phyloP scores from a whole-genome alignment of 1,140 invertebrate genomes.

The Drosophila ficusphila region DNA sequence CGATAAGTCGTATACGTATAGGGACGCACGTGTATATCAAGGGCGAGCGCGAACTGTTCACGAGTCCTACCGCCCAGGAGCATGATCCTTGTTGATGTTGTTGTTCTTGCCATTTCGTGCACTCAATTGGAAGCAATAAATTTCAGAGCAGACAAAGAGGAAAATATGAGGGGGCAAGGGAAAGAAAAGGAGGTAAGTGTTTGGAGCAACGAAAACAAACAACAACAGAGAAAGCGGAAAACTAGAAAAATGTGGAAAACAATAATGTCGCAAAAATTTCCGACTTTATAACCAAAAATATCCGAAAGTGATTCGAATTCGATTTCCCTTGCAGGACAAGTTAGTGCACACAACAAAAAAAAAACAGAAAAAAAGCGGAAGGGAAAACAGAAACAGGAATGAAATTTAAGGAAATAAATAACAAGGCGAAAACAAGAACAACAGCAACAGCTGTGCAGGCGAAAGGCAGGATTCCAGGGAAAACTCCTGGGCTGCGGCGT shows the following conservation, averaged over 20 bases:
- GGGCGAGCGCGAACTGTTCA: slow-evolving; percentile 75
- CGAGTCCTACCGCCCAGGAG: slow-evolving; percentile 45
- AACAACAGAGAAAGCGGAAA: slow-evolving; percentile 14
- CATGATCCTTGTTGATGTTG: slow-evolving; percentile 41
- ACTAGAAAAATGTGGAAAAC: slow-evolving; percentile 76
- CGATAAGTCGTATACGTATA: slow-evolving; percentile 23
- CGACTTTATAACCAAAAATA: slow-evolving; percentile 83
- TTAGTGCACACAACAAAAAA: slow-evolving; percentile 3
- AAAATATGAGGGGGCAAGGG: slow-evolving; percentile 46
- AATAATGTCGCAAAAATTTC: slow-evolving; percentile 83
- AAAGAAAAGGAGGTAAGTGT: not conserved
- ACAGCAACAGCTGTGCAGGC: slow-evolving; percentile 37
- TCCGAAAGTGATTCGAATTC: slow-evolving; percentile 84
- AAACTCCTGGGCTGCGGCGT: slow-evolving; percentile 39
- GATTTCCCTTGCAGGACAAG: slow-evolving; percentile 69
- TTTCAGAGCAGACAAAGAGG: slow-evolving; percentile 65
- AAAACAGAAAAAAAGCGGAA: slow-evolving; percentile 7
- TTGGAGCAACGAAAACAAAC: slow-evolving; percentile 6
- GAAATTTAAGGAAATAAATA: slow-evolving; percentile 71
- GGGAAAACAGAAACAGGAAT: slow-evolving; percentile 49
- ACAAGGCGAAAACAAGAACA: slow-evolving; percentile 63
- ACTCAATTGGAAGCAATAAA: slow-evolving; percentile 84
- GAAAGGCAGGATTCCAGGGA: not conserved
- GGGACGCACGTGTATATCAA: slow-evolving; percentile 78
- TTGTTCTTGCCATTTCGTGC: slow-evolving; percentile 67